Conservation (phyloP, 2,797 vertebrate species). For the Hippoglossus hippoglossus region DNA sequence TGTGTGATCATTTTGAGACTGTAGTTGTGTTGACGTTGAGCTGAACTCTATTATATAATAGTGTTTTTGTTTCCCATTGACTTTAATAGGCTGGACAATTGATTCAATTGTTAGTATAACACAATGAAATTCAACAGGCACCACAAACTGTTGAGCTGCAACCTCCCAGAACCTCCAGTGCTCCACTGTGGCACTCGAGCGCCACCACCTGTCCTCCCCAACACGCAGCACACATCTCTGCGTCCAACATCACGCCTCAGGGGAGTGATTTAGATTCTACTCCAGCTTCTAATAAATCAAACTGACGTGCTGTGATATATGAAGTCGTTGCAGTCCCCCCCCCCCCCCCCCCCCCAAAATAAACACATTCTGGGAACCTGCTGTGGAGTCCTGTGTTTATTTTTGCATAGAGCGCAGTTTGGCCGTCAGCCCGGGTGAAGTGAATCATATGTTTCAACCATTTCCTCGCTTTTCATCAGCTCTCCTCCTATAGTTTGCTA, state of each 20-base stretch:
- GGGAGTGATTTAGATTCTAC: slow-evolving; percentile 42
- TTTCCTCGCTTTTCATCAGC: slow-evolving; percentile 58
- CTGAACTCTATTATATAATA: no score
- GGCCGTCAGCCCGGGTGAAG: slow-evolving; percentile 69
- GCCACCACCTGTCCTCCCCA: slow-evolving; percentile 23
- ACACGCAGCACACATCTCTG: slow-evolving; percentile 6
- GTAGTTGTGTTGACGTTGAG: no score
- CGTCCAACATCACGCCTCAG: slow-evolving; percentile 15
- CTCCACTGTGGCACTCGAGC: background rate
- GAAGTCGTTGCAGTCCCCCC: slow-evolving; percentile 26
- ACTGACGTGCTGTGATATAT: slow-evolving; percentile 54
- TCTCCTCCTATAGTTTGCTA: slow-evolving; percentile 55
- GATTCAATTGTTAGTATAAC: no score
- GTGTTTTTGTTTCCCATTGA: no score
- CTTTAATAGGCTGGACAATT: no score
- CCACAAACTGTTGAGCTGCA: background rate
- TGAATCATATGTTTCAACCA: slow-evolving; percentile 70
- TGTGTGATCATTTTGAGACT: no score
- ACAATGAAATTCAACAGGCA: no score
- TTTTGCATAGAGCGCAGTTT: slow-evolving; percentile 59
- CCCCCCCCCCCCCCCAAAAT: slow-evolving; percentile 37
- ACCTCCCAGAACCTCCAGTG: background rate
- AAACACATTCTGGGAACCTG: slow-evolving; percentile 70
- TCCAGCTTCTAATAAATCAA: slow-evolving; percentile 62
- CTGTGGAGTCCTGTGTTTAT: slow-evolving; percentile 65